Percentiles rank a stretch among this genome's conserved stretches.
These are phyloP conservation scores for Neotragus pygmaeus DNA, from an alignment of 2,113 vertebrate species.

Conservation along the genomic window DNA sequence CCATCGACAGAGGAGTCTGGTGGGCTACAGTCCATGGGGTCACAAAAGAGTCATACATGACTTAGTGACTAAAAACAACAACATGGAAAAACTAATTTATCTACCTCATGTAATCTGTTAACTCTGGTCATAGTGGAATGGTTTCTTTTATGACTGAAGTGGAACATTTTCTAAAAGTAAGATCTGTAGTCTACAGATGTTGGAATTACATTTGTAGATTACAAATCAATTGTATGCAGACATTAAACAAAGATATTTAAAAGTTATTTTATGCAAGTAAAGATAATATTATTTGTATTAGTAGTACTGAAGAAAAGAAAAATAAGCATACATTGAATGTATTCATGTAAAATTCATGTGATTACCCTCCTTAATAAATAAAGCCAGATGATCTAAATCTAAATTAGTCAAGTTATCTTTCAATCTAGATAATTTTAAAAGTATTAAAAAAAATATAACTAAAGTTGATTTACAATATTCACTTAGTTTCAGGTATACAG, in stretches of 20 bases:
- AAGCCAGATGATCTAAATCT: neutral
- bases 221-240: slow-evolving; percentile 54
- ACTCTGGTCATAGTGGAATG: slow-evolving; percentile 62
- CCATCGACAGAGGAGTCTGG: neutral
- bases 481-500: neutral
- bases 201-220: slow-evolving; percentile 48
- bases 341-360: slow-evolving; percentile 38
- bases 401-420: neutral
- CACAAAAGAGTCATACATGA: neutral
- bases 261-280: slow-evolving; percentile 13
- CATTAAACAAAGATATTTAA: slow-evolving; percentile 55
- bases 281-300: slow-evolving; percentile 40
- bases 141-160: slow-evolving; percentile 57
- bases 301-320: neutral
- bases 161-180: slow-evolving; percentile 45
- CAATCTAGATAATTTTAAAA: neutral
- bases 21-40: neutral
- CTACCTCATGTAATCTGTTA: slow-evolving; percentile 57
- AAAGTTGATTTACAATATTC: neutral
- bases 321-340: neutral
- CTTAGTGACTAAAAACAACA: slow-evolving; percentile 35
- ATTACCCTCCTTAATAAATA: slow-evolving; percentile 39
- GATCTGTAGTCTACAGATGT: neutral
- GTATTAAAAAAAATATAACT: neutral
- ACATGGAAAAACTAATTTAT: slow-evolving; percentile 75